Base-by-base conservation (phyloP, 2,797 vertebrate species). In the Mus caroli region DNA sequence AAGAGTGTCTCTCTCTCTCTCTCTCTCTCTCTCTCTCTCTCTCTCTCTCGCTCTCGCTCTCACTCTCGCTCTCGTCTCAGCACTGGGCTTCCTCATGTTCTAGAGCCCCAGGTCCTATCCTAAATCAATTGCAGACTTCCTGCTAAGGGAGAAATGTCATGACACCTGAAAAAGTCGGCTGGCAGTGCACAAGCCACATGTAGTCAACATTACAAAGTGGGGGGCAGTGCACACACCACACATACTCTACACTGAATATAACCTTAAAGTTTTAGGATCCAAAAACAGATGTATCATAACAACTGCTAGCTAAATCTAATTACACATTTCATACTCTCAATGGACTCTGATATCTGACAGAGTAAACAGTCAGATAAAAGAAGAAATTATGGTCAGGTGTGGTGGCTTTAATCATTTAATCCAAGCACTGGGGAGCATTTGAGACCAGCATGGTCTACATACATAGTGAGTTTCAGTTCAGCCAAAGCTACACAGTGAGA, bases 271-370 rank as follows among this genome's bases (percentile, higher is more conserved):
- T 79, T 50, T 88, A 92, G 50, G 5, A 79, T 78, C 37, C 54
- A 86, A 20, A 71, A 71, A 83, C 84, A 94, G 67, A 87, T 69
- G 73, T 43, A 85, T 37, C 7, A 46, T 8, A 93, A 71, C 34
- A 79, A 34, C 15, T 80, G 60, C 62, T 92, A 80, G 54, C 62
- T 92, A 80, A 94, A 83, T 7, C 83, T 89, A 91, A 91, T 76
- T 37, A 94, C 71, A 76, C 37, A 90, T 31, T 31, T 58, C 26
- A 6, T 56, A 43, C 54, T 37, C 73, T 90, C 76, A 84, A 0
- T 60, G 58, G 58, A 89, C 1, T 82, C 2, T 60, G 56, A 60
- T 60, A 83, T 28, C 15, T 40, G 60, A 43, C 37, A 83, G 56
- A 60, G 14, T 28, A 28, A 19, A 62, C 37, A 60, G 20, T 58